Percentiles rank a stretch among this genome's conserved stretches.
phyloP scores from a whole-genome alignment of 2,888 invertebrate species.

The Balanococcus diminutus region DNA sequence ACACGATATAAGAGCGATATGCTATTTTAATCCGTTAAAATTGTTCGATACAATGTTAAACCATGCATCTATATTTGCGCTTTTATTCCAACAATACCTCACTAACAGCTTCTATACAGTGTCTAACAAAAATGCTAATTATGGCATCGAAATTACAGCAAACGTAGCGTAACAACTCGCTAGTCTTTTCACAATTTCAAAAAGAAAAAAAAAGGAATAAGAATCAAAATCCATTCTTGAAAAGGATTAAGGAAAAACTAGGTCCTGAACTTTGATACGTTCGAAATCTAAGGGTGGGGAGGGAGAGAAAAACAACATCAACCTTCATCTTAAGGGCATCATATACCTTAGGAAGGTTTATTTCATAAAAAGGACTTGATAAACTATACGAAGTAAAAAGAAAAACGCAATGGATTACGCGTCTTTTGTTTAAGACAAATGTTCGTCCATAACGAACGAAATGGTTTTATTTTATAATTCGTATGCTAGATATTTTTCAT shows the following conservation, averaged over 20 bases:
- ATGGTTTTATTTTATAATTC: slow-evolving; percentile 14
- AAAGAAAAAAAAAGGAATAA: neutral
- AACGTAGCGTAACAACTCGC: neutral
- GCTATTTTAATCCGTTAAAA: slow-evolving; percentile 23
- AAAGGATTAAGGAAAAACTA: slow-evolving; percentile 5
- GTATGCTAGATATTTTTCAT: neutral
- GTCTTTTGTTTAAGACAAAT: slow-evolving; percentile 18
- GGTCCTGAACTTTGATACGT: neutral
- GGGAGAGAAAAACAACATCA: neutral
- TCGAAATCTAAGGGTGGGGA: neutral
- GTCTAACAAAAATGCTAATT: neutral
- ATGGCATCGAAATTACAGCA: neutral
- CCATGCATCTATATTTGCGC: neutral
- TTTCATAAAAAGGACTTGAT: neutral
- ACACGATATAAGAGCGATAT: neutral
- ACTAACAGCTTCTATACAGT: neutral
- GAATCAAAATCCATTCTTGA: neutral
- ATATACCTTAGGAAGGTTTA: neutral
- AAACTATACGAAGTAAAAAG: slow-evolving; percentile 10
- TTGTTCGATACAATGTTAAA: neutral
- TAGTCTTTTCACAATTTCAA: neutral
- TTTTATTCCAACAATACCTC: neutral
- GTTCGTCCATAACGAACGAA: neutral
- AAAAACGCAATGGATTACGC: slow-evolving; percentile 8
- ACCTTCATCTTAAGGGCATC: neutral